phyloP scores from a whole-genome alignment of 92 coral and sea anemone genomes.

The Chrysogorgia sp. region DNA sequence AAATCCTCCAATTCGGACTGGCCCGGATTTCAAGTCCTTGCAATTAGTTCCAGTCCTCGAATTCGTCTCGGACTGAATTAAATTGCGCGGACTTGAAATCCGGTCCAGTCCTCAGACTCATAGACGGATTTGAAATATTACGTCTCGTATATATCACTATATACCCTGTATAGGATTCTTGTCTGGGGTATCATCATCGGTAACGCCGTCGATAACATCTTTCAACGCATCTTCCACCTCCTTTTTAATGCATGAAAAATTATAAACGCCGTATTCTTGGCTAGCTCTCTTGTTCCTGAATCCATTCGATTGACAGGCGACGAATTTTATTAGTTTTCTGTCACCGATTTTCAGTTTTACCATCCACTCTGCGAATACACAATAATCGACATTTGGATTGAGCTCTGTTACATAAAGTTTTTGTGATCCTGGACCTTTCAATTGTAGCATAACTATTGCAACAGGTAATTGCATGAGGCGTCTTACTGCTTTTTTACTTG shows the following conservation, averaged over 20 bases:
- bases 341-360: conserved; percentile 16
- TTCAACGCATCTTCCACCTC: conserved; percentile 42
- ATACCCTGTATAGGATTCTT: no score
- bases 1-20: no score
- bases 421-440: conserved; percentile 69
- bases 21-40: no score
- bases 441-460: conserved; percentile 50
- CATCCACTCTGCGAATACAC: conserved; percentile 19
- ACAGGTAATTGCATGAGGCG: conserved; percentile 59
- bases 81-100: no score
- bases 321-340: conserved; percentile 15
- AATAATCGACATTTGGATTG: conserved; percentile 38
- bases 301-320: conserved; percentile 14
- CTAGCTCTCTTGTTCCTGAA: conserved; percentile 27
- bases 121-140: no score
- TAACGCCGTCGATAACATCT: no score
- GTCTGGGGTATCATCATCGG: no score
- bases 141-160: no score
- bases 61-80: no score
- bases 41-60: no score
- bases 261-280: conserved; percentile 16
- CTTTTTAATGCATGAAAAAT: conserved; percentile 12
- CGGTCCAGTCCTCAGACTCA: no score
- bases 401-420: conserved; percentile 59
- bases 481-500: conserved; percentile 56